These are phyloP conservation scores for Botia almorhae DNA, from an alignment of 2,797 vertebrate species.

Conservation along the genomic window DNA sequence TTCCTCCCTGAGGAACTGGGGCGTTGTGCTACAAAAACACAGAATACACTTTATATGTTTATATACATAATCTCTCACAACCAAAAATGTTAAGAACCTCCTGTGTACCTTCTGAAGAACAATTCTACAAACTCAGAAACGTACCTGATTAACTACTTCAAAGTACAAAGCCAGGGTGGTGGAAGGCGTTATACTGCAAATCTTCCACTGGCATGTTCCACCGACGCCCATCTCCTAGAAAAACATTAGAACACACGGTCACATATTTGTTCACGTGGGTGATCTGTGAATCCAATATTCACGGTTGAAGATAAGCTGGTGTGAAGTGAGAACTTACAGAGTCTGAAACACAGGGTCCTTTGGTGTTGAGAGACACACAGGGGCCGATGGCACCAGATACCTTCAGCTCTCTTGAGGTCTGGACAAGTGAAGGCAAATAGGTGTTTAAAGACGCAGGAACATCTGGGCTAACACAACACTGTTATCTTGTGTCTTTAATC, in stretches of 20 bases:
- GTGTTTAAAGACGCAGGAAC: not conserved
- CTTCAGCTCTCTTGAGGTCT: slow-evolving; percentile 96
- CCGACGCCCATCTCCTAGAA: slow-evolving; percentile 85
- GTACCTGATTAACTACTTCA: slow-evolving; percentile 97
- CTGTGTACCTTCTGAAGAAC: not conserved
- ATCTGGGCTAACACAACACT: not conserved
- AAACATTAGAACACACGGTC: slow-evolving; percentile 20
- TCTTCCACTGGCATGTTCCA: slow-evolving; percentile 95
- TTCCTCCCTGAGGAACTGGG: slow-evolving; percentile 91
- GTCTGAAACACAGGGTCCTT: slow-evolving; percentile 91
- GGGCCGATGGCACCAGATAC: slow-evolving; percentile 92
- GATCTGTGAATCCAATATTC: not conserved
- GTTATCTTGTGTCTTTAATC: not conserved
- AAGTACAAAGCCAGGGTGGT: slow-evolving; percentile 91
- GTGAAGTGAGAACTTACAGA: slow-evolving; percentile 81
- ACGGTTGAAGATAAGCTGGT: not conserved
- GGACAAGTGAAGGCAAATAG: slow-evolving; percentile 50
- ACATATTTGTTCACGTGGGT: not conserved
- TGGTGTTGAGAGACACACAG: slow-evolving; percentile 89
- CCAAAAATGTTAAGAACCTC: not conserved
- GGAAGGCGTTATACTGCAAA: slow-evolving; percentile 88
- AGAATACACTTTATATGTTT: slow-evolving; percentile 26
- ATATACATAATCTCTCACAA: slow-evolving; percentile 12
- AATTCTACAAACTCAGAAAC: not conserved
- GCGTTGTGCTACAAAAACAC: slow-evolving; percentile 86